Conservation (phyloP, 2,797 vertebrate species). For the Acanthiza pusilla region DNA sequence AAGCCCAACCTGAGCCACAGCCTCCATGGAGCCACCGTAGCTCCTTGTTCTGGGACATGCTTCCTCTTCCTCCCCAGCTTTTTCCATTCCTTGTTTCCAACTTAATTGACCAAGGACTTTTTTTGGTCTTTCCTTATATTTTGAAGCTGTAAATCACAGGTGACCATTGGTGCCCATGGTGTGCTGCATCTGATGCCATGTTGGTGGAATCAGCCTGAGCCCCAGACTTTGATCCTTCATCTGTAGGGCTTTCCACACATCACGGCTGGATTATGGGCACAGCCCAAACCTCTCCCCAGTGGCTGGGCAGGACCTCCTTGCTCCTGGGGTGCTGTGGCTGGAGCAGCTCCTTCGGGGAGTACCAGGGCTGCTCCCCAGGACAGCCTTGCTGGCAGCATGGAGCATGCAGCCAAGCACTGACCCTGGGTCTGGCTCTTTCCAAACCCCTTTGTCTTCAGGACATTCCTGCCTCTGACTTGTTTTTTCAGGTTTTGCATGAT, state of each 20-base stretch:
- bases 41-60: background rate
- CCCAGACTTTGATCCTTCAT: background rate
- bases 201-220: background rate
- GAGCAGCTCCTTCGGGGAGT: background rate
- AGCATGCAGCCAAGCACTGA: background rate
- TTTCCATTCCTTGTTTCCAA: background rate
- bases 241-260: background rate
- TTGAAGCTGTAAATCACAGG: background rate
- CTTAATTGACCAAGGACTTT: background rate
- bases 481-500: background rate
- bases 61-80: background rate
- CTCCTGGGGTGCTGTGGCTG: background rate
- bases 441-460: fast-evolving
- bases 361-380: background rate
- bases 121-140: background rate
- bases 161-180: background rate
- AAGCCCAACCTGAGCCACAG: background rate
- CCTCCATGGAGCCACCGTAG: background rate
- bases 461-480: background rate
- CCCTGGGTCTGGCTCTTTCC: background rate
- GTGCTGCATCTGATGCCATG: background rate
- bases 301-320: background rate
- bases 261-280: background rate
- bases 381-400: background rate
- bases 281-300: background rate